phyloP scores from a whole-genome alignment of 2,888 invertebrate species.

The Ormyrus rosae region DNA sequence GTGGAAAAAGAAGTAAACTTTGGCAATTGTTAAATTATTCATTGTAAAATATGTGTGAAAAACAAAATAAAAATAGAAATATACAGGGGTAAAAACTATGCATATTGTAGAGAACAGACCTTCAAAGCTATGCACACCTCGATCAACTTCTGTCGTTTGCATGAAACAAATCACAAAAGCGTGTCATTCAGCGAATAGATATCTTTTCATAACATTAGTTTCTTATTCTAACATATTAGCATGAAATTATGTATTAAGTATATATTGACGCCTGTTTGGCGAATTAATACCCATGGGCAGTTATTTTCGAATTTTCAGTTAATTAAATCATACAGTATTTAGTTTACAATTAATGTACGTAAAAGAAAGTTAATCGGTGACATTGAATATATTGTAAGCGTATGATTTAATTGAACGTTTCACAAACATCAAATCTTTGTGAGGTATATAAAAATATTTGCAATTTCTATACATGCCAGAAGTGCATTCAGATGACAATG shows the following conservation, averaged over 20 bases:
- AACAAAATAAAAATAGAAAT: slow-evolving; percentile 45
- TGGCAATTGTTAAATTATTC: slow-evolving; percentile 13
- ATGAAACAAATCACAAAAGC: slow-evolving; percentile 80
- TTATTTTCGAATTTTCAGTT: slow-evolving; percentile 14
- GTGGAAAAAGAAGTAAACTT: slow-evolving; percentile 30
- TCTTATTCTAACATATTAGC: slow-evolving; percentile 33
- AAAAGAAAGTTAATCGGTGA: slow-evolving; percentile 16
- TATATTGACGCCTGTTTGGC: slow-evolving; percentile 7
- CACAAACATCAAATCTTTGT: slow-evolving; percentile 26
- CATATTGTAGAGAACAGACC: slow-evolving; percentile 80
- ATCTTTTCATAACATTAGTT: slow-evolving; percentile 50
- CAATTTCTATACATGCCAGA: slow-evolving; percentile 48
- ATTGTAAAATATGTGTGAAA: slow-evolving; percentile 14
- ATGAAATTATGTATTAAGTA: slow-evolving; percentile 15
- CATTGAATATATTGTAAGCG: slow-evolving; percentile 7
- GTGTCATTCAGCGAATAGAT: slow-evolving; percentile 71
- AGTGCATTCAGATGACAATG: slow-evolving; percentile 45
- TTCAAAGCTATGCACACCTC: slow-evolving; percentile 96
- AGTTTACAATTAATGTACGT: background rate
- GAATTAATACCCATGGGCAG: slow-evolving; percentile 9
- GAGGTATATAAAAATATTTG: slow-evolving; percentile 37
- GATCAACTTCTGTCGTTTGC: slow-evolving; percentile 90
- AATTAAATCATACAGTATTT: slow-evolving; percentile 44
- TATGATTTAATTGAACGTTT: slow-evolving; percentile 47
- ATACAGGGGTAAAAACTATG: slow-evolving; percentile 59